These are phyloP conservation scores for Fulica atra DNA, from an alignment of 2,113 vertebrate genomes.

Conservation along the genomic window DNA sequence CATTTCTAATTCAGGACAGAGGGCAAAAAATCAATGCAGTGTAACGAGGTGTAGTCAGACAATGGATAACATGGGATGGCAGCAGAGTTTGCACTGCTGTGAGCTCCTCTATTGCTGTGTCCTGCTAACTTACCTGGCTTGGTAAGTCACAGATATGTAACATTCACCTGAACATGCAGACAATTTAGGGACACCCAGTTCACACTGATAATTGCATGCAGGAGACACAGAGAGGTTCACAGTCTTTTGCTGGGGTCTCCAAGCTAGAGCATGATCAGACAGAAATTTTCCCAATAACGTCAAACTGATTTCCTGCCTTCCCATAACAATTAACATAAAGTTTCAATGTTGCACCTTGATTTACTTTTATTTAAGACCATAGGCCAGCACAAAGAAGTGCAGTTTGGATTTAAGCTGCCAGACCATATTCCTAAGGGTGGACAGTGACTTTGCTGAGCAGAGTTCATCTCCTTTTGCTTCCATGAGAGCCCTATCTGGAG, in stretches of 20 bases:
- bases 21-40: background rate
- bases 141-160: background rate
- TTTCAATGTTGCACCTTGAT: background rate
- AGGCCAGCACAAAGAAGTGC: background rate
- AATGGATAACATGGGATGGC: background rate
- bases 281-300: background rate
- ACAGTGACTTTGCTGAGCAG: background rate
- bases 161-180: background rate
- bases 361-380: background rate
- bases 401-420: background rate
- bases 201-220: background rate
- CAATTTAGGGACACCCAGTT: background rate
- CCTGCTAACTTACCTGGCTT: background rate
- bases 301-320: background rate
- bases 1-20: constrained; percentile 20
- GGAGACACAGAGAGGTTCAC: rapidly evolving
- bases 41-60: background rate
- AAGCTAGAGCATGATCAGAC: background rate
- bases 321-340: background rate
- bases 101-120: background rate
- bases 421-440: background rate
- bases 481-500: background rate
- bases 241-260: background rate
- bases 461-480: background rate
- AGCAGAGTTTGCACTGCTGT: background rate